phyloP scores from a whole-genome alignment of 1,140 invertebrate genomes.

The Ceratina japonica region DNA sequence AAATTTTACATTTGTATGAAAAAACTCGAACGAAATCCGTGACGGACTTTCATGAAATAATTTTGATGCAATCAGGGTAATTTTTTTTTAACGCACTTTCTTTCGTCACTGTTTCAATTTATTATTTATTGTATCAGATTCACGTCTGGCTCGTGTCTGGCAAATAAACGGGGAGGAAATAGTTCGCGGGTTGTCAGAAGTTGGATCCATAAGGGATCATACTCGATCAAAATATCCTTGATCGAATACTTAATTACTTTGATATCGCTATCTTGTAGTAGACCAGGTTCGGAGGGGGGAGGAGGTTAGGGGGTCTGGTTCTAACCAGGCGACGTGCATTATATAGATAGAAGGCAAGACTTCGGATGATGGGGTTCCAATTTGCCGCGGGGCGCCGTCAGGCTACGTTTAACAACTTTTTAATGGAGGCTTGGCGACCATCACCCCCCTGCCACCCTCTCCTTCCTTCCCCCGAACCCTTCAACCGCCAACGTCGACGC shows the following conservation, averaged over 20 bases:
- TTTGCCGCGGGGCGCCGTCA: slow-evolving; percentile 79
- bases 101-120: too few relatives aligned
- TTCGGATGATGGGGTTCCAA: slow-evolving; percentile 77
- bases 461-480: too few relatives aligned
- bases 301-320: slow-evolving; percentile 33
- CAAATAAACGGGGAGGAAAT: not conserved
- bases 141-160: too few relatives aligned
- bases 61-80: too few relatives aligned
- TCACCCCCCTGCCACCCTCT: slow-evolving; percentile 63
- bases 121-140: too few relatives aligned
- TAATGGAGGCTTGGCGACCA: slow-evolving; percentile 77
- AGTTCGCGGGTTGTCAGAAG: not conserved
- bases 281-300: not conserved
- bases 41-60: too few relatives aligned
- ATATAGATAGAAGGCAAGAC: slow-evolving; percentile 72
- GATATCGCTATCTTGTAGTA: slow-evolving; percentile 67
- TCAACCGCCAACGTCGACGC: too few relatives aligned
- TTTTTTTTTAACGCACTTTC: too few relatives aligned
- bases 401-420: slow-evolving; percentile 80
- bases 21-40: too few relatives aligned
- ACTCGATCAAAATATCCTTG: slow-evolving; percentile 66
- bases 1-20: too few relatives aligned
- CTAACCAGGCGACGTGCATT: slow-evolving; percentile 64
- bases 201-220: slow-evolving; percentile 37
- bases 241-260: slow-evolving; percentile 69